Conservation (phyloP, 2,797 vertebrate genomes). For the Gobio occitaniae region DNA sequence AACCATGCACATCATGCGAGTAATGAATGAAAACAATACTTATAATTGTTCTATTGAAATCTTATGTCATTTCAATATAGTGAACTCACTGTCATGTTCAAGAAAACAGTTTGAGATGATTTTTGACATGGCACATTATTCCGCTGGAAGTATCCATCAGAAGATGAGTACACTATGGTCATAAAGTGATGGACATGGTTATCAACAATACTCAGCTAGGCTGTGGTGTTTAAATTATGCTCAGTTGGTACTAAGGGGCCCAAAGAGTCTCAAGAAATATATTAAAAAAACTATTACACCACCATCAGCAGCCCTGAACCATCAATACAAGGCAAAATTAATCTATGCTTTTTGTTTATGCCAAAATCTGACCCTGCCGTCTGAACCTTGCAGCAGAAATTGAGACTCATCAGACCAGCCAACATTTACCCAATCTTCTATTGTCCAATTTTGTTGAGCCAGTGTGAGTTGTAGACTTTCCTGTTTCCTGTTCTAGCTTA, state of each 20-base stretch:
- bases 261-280: too few relatives aligned
- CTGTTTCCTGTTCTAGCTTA: background rate
- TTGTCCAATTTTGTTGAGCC: background rate
- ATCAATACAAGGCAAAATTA: too few relatives aligned
- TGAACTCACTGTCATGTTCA: background rate
- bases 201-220: too few relatives aligned
- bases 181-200: background rate
- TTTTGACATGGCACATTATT: conserved; percentile 26
- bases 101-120: background rate
- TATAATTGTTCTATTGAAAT: background rate
- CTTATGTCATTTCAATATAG: background rate
- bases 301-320: too few relatives aligned
- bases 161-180: conserved; percentile 18
- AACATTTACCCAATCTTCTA: too few relatives aligned
- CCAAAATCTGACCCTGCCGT: too few relatives aligned
- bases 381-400: too few relatives aligned
- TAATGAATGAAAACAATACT: background rate
- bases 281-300: too few relatives aligned
- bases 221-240: background rate
- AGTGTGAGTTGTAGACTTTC: background rate
- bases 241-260: background rate
- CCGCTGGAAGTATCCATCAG: conserved; percentile 53
- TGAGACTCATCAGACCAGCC: too few relatives aligned
- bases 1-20: background rate
- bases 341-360: too few relatives aligned